A percentile compares a stretch with the other conserved stretches of the same genome.
These are phyloP conservation scores for Apostichopus californicus DNA, from an alignment of 35 echinoderm and acorn worm species.

Conservation along the genomic window DNA sequence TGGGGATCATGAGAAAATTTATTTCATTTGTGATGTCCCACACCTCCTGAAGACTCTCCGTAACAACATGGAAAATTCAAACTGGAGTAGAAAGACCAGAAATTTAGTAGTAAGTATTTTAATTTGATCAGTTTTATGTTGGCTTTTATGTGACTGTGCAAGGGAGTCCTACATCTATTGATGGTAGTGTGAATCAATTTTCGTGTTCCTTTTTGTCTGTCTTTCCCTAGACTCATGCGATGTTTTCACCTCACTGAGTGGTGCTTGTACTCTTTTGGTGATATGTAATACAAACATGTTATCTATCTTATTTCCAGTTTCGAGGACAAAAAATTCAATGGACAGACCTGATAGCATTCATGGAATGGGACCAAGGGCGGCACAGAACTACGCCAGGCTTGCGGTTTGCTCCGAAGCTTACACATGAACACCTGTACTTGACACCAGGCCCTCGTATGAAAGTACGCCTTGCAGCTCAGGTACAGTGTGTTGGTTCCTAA, in stretches of 20 bases:
- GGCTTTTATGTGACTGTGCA: too few species aligned
- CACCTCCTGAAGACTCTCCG: conserved; percentile 75
- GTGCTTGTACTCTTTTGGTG: background rate
- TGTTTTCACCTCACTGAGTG: background rate
- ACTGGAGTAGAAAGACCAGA: conserved; percentile 60
- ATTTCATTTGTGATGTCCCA: conserved; percentile 76
- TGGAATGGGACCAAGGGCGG: conserved; percentile 50
- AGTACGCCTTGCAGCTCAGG: conserved; percentile 74
- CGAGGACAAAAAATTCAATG: conserved; percentile 33
- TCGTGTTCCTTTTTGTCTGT: background rate
- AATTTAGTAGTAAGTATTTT: conserved; percentile 64
- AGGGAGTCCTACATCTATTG: too few species aligned
- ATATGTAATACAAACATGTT: background rate
- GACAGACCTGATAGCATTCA: conserved; percentile 27
- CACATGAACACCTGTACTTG: conserved; percentile 56
- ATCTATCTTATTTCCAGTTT: conserved; percentile 38
- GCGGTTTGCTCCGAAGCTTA: conserved; percentile 31
- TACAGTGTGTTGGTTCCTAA: background rate
- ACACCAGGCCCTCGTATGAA: conserved; percentile 64
- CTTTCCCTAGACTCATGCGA: background rate
- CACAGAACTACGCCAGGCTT: conserved; percentile 42
- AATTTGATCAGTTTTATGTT: too few species aligned
- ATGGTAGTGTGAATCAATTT: too few species aligned
- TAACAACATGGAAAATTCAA: conserved; percentile 79
- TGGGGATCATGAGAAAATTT: conserved; percentile 39